A percentile compares a stretch with the other conserved stretches of the same genome.
Evolutionary conservation across 2,797 vertebrate genomes (phyloP).

Genomic region (Leucoraja ocellata): DNA sequence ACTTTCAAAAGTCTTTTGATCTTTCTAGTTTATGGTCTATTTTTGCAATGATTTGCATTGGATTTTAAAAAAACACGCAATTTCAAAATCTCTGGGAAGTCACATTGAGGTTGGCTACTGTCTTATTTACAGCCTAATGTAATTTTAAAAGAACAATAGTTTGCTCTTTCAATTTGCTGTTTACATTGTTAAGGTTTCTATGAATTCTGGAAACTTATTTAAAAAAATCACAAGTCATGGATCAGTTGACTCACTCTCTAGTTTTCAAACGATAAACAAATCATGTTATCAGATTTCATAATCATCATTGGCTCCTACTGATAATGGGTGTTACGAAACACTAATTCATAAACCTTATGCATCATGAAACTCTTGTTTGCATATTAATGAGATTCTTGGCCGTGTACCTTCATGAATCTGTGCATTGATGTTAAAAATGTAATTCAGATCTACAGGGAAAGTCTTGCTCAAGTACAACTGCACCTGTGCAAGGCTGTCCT

Average conservation of each 20-base stretch:
- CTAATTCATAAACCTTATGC: slow-evolving; percentile 28
- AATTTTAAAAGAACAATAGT: slow-evolving; percentile 36
- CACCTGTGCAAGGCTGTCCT: neutral
- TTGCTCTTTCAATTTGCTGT: slow-evolving; percentile 34
- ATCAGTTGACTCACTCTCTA: neutral
- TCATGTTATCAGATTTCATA: neutral
- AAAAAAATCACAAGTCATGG: neutral
- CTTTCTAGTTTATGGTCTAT: neutral
- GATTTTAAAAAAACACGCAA: neutral
- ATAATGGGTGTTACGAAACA: neutral
- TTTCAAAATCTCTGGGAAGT: neutral
- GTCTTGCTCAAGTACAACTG: neutral
- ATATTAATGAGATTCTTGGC: slow-evolving; percentile 22
- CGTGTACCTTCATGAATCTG: neutral
- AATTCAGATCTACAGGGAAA: neutral
- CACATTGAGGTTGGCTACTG: neutral
- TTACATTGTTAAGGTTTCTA: neutral
- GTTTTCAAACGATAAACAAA: neutral
- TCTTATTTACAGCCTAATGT: slow-evolving; percentile 41
- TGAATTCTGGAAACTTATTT: neutral
- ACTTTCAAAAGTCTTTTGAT: neutral
- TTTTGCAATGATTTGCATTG: slow-evolving; percentile 15
- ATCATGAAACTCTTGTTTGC: slow-evolving; percentile 26
- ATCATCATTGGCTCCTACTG: neutral
- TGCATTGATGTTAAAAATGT: slow-evolving; percentile 25